These are phyloP conservation scores for Trissoscelio sp. DNA, from an alignment of 2,888 invertebrate species.

Conservation along the genomic window DNA sequence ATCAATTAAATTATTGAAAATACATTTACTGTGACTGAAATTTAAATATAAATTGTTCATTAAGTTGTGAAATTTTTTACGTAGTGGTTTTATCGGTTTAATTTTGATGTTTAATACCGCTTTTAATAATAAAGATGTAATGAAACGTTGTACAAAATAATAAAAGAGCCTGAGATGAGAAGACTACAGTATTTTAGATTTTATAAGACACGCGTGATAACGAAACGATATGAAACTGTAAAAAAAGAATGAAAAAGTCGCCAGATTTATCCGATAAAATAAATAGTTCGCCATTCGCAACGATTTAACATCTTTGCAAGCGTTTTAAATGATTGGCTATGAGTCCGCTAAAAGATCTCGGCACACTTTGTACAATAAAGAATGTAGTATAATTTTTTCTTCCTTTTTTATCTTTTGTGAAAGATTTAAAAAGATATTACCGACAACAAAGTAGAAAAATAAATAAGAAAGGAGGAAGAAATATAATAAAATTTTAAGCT, in stretches of 20 bases:
- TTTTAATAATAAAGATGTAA: conserved; percentile 36
- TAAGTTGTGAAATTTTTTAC: conserved; percentile 11
- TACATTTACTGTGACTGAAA: conserved; percentile 4
- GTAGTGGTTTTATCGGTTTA: conserved; percentile 23
- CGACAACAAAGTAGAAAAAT: conserved; percentile 28
- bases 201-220: conserved; percentile 44
- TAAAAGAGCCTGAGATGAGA: conserved; percentile 18
- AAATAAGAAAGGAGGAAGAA: conserved; percentile 36
- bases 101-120: conserved; percentile 30
- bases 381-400: conserved; percentile 29
- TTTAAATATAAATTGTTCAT: conserved; percentile 38
- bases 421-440: conserved; percentile 51
- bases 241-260: not conserved
- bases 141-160: conserved; percentile 48
- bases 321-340: conserved; percentile 16
- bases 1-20: conserved; percentile 39
- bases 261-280: conserved; percentile 3
- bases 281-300: conserved; percentile 13
- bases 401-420: conserved; percentile 26
- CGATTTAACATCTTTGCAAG: conserved; percentile 23
- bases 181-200: conserved; percentile 26
- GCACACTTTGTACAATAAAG: conserved; percentile 28
- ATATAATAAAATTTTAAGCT: conserved; percentile 38
- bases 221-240: conserved; percentile 26
- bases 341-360: conserved; percentile 11